Percentiles rank a stretch among this genome's conserved stretches.
phyloP scores from a whole-genome alignment of 2,888 invertebrate species.

The Galerucella calmariensis region DNA sequence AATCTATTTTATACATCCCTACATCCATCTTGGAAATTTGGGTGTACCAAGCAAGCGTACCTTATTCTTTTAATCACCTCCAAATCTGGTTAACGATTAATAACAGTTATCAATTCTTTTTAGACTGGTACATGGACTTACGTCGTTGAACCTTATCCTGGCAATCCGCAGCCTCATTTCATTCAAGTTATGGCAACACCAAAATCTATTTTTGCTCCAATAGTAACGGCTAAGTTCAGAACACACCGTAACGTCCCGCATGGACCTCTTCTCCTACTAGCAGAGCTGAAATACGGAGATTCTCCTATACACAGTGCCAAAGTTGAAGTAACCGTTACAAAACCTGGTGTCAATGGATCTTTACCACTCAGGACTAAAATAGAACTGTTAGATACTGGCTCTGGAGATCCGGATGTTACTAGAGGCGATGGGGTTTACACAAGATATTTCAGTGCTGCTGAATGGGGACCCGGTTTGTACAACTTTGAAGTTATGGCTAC shows the following conservation, averaged over 20 bases:
- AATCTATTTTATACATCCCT: no score
- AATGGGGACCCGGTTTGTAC: conserved; percentile 66
- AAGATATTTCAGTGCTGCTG: conserved; percentile 69
- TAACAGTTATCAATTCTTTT: conserved; percentile 9
- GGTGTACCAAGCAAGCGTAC: no score
- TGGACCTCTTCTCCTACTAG: conserved; percentile 66
- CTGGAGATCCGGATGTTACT: conserved; percentile 74
- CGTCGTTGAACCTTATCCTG: conserved; percentile 68
- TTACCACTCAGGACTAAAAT: conserved; percentile 61
- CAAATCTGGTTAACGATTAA: no score
- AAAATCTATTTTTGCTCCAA: conserved; percentile 61
- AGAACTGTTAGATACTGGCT: conserved; percentile 70
- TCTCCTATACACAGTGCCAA: conserved; percentile 70
- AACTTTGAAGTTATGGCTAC: conserved; percentile 67
- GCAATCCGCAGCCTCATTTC: conserved; percentile 71
- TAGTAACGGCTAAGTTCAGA: conserved; percentile 67
- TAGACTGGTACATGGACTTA: conserved; percentile 71
- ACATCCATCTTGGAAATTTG: no score
- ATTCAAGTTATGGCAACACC: conserved; percentile 72
- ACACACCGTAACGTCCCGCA: conserved; percentile 60
- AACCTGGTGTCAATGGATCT: conserved; percentile 59
- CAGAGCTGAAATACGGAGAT: conserved; percentile 69
- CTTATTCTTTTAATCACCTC: no score
- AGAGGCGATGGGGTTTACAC: conserved; percentile 75
- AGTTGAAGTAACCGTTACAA: conserved; percentile 68